These are phyloP conservation scores for Glaucomys volans DNA, from an alignment of 2,113 vertebrate species.

Conservation along the genomic window DNA sequence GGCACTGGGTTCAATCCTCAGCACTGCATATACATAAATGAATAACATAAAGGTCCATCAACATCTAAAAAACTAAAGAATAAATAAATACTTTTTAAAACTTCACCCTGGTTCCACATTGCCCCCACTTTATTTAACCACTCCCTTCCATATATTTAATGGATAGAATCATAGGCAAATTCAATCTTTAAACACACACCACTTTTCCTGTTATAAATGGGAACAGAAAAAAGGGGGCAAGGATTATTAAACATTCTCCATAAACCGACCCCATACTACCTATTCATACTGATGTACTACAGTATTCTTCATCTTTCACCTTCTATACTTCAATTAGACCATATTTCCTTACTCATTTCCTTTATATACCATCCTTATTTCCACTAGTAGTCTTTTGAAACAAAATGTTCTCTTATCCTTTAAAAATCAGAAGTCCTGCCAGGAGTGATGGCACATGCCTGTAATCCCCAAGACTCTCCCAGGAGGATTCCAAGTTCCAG, in stretches of 20 bases:
- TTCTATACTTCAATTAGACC: background rate
- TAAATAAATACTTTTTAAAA: background rate
- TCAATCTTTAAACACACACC: background rate
- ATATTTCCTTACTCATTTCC: background rate
- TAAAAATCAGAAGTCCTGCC: background rate
- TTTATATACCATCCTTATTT: background rate
- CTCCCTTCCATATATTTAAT: background rate
- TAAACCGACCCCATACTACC: background rate
- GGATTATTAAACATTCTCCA: background rate
- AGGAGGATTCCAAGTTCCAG: background rate
- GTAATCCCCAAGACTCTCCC: background rate
- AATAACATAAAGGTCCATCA: background rate
- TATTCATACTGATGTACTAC: background rate
- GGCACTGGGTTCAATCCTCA: no score
- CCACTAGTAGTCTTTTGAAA: conserved; percentile 5
- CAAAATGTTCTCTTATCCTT: conserved; percentile 24
- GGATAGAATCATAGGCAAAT: background rate
- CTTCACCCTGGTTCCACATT: background rate
- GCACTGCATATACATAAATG: no score
- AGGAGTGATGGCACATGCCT: background rate
- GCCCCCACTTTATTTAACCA: conserved; percentile 16
- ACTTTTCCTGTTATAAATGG: background rate
- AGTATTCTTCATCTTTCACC: background rate
- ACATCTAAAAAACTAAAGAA: no score
- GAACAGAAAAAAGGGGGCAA: background rate